Evolutionary conservation across 2,888 invertebrate genomes (phyloP).

Genomic region (Glyphotaelius pellucidus): DNA sequence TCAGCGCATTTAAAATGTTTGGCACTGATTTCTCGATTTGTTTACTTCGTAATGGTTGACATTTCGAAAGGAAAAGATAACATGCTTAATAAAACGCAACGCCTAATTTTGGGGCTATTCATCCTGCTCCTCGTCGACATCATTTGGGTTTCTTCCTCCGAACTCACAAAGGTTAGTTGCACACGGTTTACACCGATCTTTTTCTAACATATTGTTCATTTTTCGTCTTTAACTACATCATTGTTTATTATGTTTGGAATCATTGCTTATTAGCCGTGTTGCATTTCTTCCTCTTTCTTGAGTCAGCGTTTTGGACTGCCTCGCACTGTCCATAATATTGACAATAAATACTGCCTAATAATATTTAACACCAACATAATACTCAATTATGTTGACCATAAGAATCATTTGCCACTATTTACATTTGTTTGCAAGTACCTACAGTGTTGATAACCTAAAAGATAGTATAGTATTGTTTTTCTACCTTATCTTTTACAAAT

Average conservation of each 20-base stretch:
- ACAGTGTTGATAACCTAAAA: background rate
- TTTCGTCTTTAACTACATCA: background rate
- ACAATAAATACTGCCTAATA: background rate
- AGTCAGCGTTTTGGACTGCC: background rate
- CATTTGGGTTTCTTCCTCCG: conserved; percentile 97
- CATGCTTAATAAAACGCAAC: conserved; percentile 82
- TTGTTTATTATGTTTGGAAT: background rate
- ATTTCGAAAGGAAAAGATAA: conserved; percentile 55
- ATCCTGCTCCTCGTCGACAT: conserved; percentile 94
- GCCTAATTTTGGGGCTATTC: conserved; percentile 89
- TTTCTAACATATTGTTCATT: conserved; percentile 26
- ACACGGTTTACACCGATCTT: background rate
- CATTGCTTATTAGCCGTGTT: background rate
- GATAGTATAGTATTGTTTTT: background rate
- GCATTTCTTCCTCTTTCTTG: background rate
- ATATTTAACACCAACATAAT: background rate
- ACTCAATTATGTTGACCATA: background rate
- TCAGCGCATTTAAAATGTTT: conserved; percentile 49
- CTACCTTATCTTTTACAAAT: background rate
- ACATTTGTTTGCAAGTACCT: background rate
- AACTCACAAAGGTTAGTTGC: conserved; percentile 91
- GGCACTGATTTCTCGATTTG: conserved; percentile 43
- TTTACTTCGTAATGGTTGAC: conserved; percentile 63
- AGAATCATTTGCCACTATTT: background rate
- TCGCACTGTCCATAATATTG: background rate